Base-by-base conservation (phyloP, 1,140 invertebrate genomes). In the Callitettix versicolor region DNA sequence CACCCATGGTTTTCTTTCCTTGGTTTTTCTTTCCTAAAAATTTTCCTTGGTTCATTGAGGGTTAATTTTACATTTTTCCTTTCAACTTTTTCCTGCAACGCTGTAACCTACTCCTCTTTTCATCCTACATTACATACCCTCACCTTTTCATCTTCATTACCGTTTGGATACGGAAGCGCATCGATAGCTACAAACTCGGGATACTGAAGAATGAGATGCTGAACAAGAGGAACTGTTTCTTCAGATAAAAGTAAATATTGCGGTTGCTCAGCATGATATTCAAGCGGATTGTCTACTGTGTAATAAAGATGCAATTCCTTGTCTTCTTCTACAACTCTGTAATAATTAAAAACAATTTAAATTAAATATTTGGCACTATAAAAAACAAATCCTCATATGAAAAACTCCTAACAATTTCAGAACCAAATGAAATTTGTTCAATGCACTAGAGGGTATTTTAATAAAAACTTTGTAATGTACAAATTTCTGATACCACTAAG, bases 181-280 rank as follows among this genome's bases (percentile, higher is more conserved):
- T 73, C 71, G 7, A 82, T 65, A 20, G 65, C 63, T 1, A 73
- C 63, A 66, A 68, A 81, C 7, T 71, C 61, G 14, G 80, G 79
- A 66, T 81, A 81, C 0, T 61, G 58, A 49, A 71, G 65, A 6
- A 80, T 67, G 6, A 82, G 65, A 57, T 63, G 67, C 58, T 78
- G 72, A 5, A 81, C 66, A 24, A 71, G 75, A 17, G 70, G 69
- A 7, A 74, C 72, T 54, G 67, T 58, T 40, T 75, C 71, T 26
- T 63, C 60, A 22, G 69, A 60, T 42, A 80, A 65, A 44, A 78
- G 74, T 42, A 81, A 56, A 62, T 67, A 79, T 56, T 76, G 72
- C 17, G 71, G 66, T 26, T 80, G 77, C 40, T 71, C 68, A 24
- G 67, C 74, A 60, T 77, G 76, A 60, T 78, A 79, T 43, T 75